Conservation (phyloP, 2,888 invertebrate genomes). For the Mythimna lalbum region DNA sequence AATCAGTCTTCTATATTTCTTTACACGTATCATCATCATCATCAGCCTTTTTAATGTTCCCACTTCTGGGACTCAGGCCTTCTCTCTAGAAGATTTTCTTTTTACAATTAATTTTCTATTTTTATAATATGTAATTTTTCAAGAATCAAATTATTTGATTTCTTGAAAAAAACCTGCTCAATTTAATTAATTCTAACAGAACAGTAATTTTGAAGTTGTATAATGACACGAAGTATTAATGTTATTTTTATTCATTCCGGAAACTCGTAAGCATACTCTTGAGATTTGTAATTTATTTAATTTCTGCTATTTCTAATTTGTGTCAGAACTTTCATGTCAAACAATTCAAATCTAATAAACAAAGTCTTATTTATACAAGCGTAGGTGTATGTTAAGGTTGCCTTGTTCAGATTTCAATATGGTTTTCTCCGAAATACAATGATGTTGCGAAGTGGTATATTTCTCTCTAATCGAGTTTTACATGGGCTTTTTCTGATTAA, state of each 20-base stretch:
- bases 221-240: background rate
- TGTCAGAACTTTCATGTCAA: background rate
- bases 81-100: no score
- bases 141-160: no score
- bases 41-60: no score
- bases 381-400: background rate
- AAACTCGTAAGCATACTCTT: constrained; percentile 4
- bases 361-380: background rate
- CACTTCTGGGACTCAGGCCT: no score
- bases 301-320: constrained; percentile 24
- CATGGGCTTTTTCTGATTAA: background rate
- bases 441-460: background rate
- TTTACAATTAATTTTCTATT: no score
- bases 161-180: background rate
- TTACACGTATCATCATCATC: no score
- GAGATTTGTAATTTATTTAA: background rate
- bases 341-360: background rate
- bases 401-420: background rate
- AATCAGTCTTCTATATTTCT: no score
- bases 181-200: background rate
- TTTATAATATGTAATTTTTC: no score
- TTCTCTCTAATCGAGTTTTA: background rate
- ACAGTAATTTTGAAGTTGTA: background rate
- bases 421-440: background rate
- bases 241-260: constrained; percentile 5